Percentiles rank a stretch among this genome's conserved stretches.
These are phyloP conservation scores for Dasypogon diadema DNA, from an alignment of 2,888 invertebrate species.

Conservation along the genomic window DNA sequence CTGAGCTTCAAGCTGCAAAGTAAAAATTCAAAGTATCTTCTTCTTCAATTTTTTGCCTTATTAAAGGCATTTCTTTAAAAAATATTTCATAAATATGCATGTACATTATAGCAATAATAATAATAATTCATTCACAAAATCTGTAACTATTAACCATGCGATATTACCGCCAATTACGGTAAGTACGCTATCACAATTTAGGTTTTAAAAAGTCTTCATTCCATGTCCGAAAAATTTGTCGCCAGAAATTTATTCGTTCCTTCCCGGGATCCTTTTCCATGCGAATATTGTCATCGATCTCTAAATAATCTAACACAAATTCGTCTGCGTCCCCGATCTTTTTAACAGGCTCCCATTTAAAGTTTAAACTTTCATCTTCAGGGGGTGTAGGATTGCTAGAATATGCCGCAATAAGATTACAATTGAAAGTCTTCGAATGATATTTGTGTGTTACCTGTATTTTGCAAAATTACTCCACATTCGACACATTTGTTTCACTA, in stretches of 20 bases:
- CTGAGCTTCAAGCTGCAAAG: too few species aligned
- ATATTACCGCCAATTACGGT: too few species aligned
- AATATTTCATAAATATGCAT: too few species aligned
- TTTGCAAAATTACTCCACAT: slow-evolving; percentile 77
- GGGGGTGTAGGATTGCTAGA: slow-evolving; percentile 56
- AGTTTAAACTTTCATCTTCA: slow-evolving; percentile 41
- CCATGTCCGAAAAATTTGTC: slow-evolving; percentile 63
- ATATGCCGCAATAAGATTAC: slow-evolving; percentile 2
- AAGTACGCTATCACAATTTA: slow-evolving; percentile 32
- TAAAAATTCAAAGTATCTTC: too few species aligned
- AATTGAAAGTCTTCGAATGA: too few species aligned
- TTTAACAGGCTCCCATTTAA: slow-evolving; percentile 62
- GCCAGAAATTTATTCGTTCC: slow-evolving; percentile 65
- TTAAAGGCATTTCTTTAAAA: too few species aligned
- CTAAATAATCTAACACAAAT: slow-evolving; percentile 62
- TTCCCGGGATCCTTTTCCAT: slow-evolving; percentile 64
- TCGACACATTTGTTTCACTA: slow-evolving; percentile 69
- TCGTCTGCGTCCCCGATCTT: slow-evolving; percentile 51
- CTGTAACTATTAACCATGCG: too few species aligned
- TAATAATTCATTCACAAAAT: too few species aligned
- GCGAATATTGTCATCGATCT: slow-evolving; percentile 61
- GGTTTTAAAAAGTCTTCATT: slow-evolving; percentile 51
- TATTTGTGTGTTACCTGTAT: too few species aligned
- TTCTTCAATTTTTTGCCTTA: too few species aligned
- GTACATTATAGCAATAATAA: too few species aligned